Conservation (phyloP, 2,113 vertebrate species). For the Trichomycterus rosablanca region DNA sequence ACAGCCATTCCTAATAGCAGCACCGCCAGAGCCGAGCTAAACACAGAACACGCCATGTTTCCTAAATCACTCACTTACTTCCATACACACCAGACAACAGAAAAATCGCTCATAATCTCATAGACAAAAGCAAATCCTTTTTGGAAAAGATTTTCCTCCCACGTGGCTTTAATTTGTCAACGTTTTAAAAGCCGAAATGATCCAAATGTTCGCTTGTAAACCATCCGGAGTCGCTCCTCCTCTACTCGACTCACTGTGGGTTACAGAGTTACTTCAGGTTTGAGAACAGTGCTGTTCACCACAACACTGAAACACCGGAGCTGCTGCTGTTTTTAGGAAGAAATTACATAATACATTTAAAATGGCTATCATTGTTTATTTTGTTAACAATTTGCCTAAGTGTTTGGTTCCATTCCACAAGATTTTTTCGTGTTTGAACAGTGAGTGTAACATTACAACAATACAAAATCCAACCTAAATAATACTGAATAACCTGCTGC, state of each 20-base stretch:
- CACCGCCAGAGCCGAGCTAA: conserved; percentile 49
- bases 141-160: conserved; percentile 3
- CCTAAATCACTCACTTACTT: conserved; percentile 30
- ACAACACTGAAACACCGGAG: neutral
- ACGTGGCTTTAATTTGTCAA: conserved; percentile 6
- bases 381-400: too few relatives aligned
- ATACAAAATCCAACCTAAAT: too few relatives aligned
- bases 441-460: too few relatives aligned
- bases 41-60: conserved; percentile 77
- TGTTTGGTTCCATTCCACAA: too few relatives aligned
- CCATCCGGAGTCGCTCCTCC: conserved; percentile 29
- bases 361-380: too few relatives aligned
- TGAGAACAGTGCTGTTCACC: conserved; percentile 13
- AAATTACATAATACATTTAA: neutral
- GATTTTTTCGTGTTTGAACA: too few relatives aligned
- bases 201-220: conserved; percentile 13
- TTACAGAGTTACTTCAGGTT: neutral
- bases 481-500: too few relatives aligned
- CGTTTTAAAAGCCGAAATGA: neutral
- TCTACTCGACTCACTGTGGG: conserved; percentile 6
- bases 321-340: neutral
- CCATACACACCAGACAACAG: conserved; percentile 6
- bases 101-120: conserved; percentile 24
- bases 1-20: conserved; percentile 57
- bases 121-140: conserved; percentile 13